A percentile compares a stretch with the other conserved stretches of the same genome.
These are phyloP conservation scores for Catocala sponsa DNA, from an alignment of 2,888 invertebrate species.

Conservation along the genomic window DNA sequence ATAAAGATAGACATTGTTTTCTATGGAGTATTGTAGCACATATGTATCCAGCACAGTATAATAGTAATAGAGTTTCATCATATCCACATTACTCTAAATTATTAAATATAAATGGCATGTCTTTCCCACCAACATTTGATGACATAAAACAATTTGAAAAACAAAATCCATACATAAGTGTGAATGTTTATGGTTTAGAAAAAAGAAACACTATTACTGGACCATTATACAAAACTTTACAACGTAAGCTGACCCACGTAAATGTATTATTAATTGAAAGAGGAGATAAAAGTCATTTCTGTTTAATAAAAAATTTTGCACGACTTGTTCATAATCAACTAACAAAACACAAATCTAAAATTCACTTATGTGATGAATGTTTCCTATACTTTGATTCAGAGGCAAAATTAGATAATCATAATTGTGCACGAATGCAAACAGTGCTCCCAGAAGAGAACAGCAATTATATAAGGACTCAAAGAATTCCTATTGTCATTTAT, in stretches of 20 bases:
- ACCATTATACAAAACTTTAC: too few relatives aligned
- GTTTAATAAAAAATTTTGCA: conserved; percentile 10
- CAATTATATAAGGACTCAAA: conserved; percentile 8
- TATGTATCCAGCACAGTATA: conserved; percentile 23
- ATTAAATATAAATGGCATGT: conserved; percentile 17
- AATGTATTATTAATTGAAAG: conserved; percentile 1
- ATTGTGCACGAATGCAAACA: conserved; percentile 6
- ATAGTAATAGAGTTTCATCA: conserved; percentile 17
- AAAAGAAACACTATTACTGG: too few relatives aligned
- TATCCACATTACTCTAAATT: conserved; percentile 19
- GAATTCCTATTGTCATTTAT: too few relatives aligned
- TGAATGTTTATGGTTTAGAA: too few relatives aligned
- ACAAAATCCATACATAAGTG: background rate
- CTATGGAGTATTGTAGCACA: conserved; percentile 28
- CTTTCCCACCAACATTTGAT: conserved; percentile 23
- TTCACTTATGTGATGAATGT: too few relatives aligned
- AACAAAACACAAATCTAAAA: conserved; percentile 8
- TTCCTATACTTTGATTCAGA: background rate
- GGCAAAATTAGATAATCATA: conserved; percentile 4
- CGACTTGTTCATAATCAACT: conserved; percentile 5
- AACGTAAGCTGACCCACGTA: conserved; percentile 4
- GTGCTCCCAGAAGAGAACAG: conserved; percentile 4
- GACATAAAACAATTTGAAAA: conserved; percentile 26
- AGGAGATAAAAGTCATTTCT: background rate
- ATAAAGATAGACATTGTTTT: conserved; percentile 26